Percentiles rank a stretch among this genome's conserved stretches.
phyloP scores from a whole-genome alignment of 2,797 vertebrate genomes.

The Podargus strigoides region DNA sequence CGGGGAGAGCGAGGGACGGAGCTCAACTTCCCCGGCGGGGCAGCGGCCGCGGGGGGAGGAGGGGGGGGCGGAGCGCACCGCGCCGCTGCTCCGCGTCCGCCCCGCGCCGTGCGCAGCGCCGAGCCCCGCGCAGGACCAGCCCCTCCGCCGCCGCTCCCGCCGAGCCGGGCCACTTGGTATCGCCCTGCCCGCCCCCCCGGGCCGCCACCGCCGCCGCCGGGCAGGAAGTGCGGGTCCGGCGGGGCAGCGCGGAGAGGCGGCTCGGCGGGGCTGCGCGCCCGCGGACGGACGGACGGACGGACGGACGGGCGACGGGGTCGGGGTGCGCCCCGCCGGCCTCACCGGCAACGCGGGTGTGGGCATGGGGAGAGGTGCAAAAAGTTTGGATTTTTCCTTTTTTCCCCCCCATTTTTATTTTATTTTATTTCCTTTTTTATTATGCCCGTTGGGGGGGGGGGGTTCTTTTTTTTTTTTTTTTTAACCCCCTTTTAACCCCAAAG shows the following conservation, averaged over 20 bases:
- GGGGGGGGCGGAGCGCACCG: background rate
- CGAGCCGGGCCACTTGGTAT: constrained; percentile 15
- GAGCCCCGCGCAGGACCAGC: background rate
- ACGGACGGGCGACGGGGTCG: too few relatives aligned
- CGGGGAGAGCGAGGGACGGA: background rate
- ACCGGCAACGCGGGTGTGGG: background rate
- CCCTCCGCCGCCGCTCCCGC: background rate
- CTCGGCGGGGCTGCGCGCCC: background rate
- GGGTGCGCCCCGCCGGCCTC: too few relatives aligned
- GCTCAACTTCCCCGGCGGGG: constrained; percentile 1
- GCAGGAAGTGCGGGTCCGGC: constrained; percentile 14
- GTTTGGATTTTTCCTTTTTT: background rate
- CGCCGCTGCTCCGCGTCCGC: background rate
- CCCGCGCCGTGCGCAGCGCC: background rate
- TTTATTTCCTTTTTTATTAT: too few relatives aligned
- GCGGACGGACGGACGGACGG: too few relatives aligned
- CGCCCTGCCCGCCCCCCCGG: background rate
- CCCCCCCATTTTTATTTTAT: background rate
- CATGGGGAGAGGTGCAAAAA: background rate
- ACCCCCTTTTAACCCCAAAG: background rate
- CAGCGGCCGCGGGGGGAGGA: background rate
- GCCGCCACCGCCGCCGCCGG: background rate
- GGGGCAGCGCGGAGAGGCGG: background rate
- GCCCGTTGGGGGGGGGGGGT: too few relatives aligned
- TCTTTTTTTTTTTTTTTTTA: too few relatives aligned